Percentiles rank a stretch among this genome's conserved stretches.
phyloP scores from a whole-genome alignment of 23 tunicate species.

The Diplosoma virens region DNA sequence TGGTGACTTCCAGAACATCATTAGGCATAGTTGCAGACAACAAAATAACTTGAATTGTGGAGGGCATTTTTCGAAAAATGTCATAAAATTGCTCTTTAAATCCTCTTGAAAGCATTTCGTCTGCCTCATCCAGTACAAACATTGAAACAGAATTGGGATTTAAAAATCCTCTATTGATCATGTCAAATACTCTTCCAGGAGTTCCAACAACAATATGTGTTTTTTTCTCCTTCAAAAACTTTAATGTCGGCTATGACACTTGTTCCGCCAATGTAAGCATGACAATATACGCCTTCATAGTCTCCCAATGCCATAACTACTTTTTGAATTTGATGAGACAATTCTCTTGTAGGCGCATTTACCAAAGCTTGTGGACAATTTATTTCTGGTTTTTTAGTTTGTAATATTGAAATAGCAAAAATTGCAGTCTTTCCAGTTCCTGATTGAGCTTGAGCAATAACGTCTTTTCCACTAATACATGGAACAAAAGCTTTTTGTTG shows the following conservation, averaged over 20 bases:
- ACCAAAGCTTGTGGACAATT: conserved; percentile 91
- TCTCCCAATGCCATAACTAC: conserved; percentile 95
- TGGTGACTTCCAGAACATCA: conserved; percentile 94
- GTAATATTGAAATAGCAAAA: conserved; percentile 95
- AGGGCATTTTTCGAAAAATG: conserved; percentile 87
- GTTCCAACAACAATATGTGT: conserved; percentile 95
- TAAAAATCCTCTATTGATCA: conserved; percentile 71
- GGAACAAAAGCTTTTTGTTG: conserved; percentile 97
- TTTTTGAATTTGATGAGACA: conserved; percentile 96
- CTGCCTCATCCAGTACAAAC: conserved; percentile 99
- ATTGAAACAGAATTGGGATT: conserved; percentile 46
- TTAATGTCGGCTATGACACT: conserved; percentile 70
- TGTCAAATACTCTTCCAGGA: conserved; percentile 96
- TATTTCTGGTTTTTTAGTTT: conserved; percentile 52
- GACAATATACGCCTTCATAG: conserved; percentile 68
- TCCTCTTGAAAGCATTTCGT: conserved; percentile 98
- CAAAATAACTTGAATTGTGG: conserved; percentile 74
- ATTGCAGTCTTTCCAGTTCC: conserved; percentile 99
- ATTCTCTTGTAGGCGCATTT: conserved; percentile 95
- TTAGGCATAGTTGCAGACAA: conserved; percentile 98
- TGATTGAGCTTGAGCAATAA: conserved; percentile 99
- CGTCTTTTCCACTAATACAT: conserved; percentile 93
- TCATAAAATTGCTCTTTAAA: conserved; percentile 97
- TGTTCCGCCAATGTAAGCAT: conserved; percentile 98
- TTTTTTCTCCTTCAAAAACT: conserved; percentile 11